Evolutionary conservation across 2,113 vertebrate species (phyloP).

Genomic region (Hystrix brachyura): DNA sequence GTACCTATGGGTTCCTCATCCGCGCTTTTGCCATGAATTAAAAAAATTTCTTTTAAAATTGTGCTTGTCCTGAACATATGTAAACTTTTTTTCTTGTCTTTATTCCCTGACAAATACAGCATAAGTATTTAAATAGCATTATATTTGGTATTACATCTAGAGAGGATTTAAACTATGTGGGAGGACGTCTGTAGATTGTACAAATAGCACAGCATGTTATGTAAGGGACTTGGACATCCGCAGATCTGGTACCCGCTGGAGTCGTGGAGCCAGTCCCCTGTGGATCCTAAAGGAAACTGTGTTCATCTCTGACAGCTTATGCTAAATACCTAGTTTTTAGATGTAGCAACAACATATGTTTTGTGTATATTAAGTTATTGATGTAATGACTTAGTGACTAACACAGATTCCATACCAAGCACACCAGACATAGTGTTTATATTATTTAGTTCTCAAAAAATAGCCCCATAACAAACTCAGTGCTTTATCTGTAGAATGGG

Average conservation of each 20-base stretch:
- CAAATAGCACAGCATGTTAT: background rate
- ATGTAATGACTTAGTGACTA: background rate
- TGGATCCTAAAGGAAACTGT: background rate
- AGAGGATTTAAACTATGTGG: background rate
- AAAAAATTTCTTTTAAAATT: background rate
- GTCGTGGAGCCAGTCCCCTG: background rate
- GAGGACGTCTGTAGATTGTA: background rate
- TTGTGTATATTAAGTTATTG: background rate
- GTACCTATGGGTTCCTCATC: background rate
- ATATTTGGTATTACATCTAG: background rate
- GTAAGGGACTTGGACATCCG: background rate
- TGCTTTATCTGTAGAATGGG: conserved; percentile 20
- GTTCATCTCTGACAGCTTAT: conserved; percentile 27
- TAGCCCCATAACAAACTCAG: background rate
- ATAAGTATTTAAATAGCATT: background rate
- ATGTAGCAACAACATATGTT: background rate
- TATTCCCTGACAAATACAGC: background rate
- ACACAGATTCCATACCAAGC: background rate
- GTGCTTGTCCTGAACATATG: background rate
- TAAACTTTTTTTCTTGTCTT: background rate
- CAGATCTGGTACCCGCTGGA: background rate
- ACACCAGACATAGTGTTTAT: background rate
- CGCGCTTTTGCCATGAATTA: background rate
- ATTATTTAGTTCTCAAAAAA: conserved; percentile 25
- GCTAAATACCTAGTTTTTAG: conserved; percentile 17